Conservation (phyloP, 2,888 invertebrate species). For the Drosophila tripunctata region DNA sequence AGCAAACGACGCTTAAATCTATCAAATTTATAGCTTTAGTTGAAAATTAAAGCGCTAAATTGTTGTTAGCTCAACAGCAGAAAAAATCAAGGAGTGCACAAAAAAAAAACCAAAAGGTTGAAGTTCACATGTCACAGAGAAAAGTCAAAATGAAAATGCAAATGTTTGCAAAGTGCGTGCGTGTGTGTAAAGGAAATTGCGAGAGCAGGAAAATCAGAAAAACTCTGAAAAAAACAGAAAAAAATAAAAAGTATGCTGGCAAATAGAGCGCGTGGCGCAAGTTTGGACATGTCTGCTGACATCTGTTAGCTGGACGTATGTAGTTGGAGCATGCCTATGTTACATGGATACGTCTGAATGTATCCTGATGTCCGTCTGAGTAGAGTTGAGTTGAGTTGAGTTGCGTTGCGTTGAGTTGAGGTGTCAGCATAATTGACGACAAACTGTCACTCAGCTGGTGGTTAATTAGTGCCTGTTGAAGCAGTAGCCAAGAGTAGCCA, state of each 20-base stretch:
- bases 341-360: too few species aligned
- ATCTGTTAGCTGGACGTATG: constrained; percentile 1
- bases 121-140: constrained; percentile 25
- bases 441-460: constrained; percentile 62
- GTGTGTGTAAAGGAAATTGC: constrained; percentile 14
- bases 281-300: constrained; percentile 17
- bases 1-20: too few species aligned
- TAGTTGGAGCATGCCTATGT: too few species aligned
- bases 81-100: not conserved
- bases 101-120: constrained; percentile 19
- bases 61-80: constrained; percentile 26
- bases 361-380: not conserved
- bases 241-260: not conserved
- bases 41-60: constrained; percentile 20
- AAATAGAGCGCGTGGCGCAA: constrained; percentile 16
- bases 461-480: constrained; percentile 67
- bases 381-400: too few species aligned
- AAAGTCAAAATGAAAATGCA: constrained; percentile 20
- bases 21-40: too few species aligned
- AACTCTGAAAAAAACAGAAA: constrained; percentile 1
- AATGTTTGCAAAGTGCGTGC: constrained; percentile 17
- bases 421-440: constrained; percentile 65
- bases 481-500: not conserved
- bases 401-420: too few species aligned
- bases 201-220: constrained; percentile 8